Percentiles rank a stretch among this genome's conserved stretches.
phyloP scores from a whole-genome alignment of 2,113 vertebrate genomes.

The Oryzias curvinotus region DNA sequence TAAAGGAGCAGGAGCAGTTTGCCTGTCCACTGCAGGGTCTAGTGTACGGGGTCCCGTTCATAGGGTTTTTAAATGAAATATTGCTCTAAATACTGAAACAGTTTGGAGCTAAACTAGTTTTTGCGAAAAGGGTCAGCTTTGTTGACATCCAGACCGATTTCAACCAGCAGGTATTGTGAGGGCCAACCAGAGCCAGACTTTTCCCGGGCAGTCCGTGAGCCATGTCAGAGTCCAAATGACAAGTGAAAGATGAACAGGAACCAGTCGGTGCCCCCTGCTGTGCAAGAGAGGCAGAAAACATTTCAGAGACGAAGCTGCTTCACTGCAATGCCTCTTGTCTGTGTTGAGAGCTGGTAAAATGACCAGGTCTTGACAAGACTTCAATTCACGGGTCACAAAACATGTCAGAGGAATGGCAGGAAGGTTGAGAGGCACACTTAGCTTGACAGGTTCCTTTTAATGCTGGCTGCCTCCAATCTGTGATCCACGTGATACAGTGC shows the following conservation, averaged over 20 bases:
- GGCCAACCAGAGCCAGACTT: constrained; percentile 39
- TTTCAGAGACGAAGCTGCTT: constrained; percentile 49
- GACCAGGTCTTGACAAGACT: constrained; percentile 78
- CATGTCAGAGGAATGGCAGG: constrained; percentile 73
- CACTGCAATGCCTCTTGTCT: constrained; percentile 51
- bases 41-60: too few relatives aligned
- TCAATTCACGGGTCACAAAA: constrained; percentile 78
- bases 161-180: constrained; percentile 40
- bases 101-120: background rate
- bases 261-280: constrained; percentile 68
- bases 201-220: constrained; percentile 56
- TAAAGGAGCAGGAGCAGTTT: too few relatives aligned
- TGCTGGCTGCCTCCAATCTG: constrained; percentile 64
- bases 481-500: constrained; percentile 66
- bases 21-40: too few relatives aligned
- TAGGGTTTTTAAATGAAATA: too few relatives aligned
- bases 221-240: constrained; percentile 49
- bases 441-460: constrained; percentile 76
- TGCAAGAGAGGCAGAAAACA: constrained; percentile 30
- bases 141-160: constrained; percentile 24
- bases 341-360: constrained; percentile 69
- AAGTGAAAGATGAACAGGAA: constrained; percentile 51
- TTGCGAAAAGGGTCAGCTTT: constrained; percentile 6
- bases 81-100: too few relatives aligned
- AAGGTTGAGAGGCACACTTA: constrained; percentile 70